Conservation (phyloP, 2,113 vertebrate genomes). For the Rhinoptilus africanus region DNA sequence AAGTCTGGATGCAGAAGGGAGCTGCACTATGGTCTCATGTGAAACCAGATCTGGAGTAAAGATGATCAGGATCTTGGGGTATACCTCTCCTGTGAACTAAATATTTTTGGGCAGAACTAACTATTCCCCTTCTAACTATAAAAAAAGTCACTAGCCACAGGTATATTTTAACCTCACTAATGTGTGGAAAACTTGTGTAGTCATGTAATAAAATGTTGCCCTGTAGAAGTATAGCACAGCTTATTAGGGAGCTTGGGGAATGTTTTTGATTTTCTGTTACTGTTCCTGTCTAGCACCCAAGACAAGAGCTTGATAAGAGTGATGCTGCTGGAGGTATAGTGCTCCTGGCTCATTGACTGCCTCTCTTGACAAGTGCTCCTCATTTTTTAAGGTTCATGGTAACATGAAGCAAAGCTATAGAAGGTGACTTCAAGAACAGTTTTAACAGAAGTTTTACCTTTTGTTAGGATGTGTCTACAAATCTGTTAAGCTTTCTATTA, state of each 20-base stretch:
- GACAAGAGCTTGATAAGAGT: neutral
- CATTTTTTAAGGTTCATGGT: neutral
- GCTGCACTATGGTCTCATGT: accelerated
- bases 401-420: neutral
- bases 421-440: neutral
- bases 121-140: neutral
- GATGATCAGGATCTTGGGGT: neutral
- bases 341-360: neutral
- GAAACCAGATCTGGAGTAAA: neutral
- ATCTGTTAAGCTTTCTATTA: neutral
- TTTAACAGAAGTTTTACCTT: neutral
- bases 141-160: neutral
- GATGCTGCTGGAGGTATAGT: neutral
- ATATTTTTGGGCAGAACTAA: neutral
- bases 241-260: neutral
- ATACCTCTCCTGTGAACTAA: neutral
- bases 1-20: neutral
- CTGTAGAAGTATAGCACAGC: neutral
- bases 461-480: neutral
- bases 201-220: neutral
- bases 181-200: neutral
- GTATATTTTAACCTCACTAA: neutral
- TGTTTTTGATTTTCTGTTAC: neutral
- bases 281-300: neutral
- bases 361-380: neutral